A percentile compares a stretch with the other conserved stretches of the same genome.
phyloP scores from a whole-genome alignment of 2,113 vertebrate genomes.

The Stomatorhinus ivindoensis region DNA sequence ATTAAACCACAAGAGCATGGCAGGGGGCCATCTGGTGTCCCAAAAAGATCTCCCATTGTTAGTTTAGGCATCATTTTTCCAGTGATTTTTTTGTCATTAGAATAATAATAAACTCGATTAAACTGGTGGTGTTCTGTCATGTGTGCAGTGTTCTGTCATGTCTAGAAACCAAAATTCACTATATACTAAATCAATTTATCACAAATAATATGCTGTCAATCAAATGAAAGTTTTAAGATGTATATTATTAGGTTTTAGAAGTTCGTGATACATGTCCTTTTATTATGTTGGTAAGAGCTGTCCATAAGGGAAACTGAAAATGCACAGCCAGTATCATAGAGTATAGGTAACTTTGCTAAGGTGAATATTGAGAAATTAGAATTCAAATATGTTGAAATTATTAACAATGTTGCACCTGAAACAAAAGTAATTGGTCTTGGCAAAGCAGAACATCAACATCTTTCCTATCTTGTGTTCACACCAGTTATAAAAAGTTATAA shows the following conservation, averaged over 20 bases:
- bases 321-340: background rate
- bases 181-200: background rate
- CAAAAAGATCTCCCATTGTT: background rate
- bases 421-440: background rate
- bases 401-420: background rate
- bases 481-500: background rate
- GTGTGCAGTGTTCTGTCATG: background rate
- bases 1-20: background rate
- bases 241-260: background rate
- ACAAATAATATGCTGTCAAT: background rate
- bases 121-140: background rate
- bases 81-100: background rate
- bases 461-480: background rate
- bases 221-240: background rate
- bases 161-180: background rate
- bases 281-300: background rate
- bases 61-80: background rate
- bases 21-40: background rate
- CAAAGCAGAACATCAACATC: background rate
- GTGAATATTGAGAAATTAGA: background rate
- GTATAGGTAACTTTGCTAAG: background rate
- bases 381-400: background rate
- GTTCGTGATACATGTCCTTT: background rate
- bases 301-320: background rate
- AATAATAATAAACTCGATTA: background rate